Evolutionary conservation across 2,113 vertebrate species (phyloP), one percentile per base, ranked within the genome.

Genomic region (Prietella phreatophila): DNA sequence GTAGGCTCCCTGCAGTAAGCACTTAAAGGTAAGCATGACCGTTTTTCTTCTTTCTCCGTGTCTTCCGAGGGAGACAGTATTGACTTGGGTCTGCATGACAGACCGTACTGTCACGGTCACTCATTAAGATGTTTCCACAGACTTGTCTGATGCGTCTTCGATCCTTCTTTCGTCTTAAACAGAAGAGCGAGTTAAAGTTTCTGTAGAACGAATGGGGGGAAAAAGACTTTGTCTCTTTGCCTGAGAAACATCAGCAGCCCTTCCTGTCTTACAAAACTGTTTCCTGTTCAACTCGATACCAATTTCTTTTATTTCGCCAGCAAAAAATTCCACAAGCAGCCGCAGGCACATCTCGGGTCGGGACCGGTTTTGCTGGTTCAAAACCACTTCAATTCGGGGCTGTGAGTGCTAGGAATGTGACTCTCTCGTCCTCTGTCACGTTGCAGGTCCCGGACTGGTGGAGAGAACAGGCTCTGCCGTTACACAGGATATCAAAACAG

Each of bases 1-100:
- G 88, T 90, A 87, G 86, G 76, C 85, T 75, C 69, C 89, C 89
- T 85, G 89, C 91, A 91, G 90, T 91, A 82, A 92, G 87, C 87
- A 88, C 88, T 88, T 56, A 63, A 86, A 92, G 92, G 92, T 93
- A 89, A 89, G 90, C 10, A 50, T 14, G 53, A 53, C 86, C 11
- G 58, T 50, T 82, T 58, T 78, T 36, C 7, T 33, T 55, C 33
- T 20, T 55, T 42, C 50, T 42, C 0, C 53, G 5, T 27, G n/a
- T 81, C 33, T 84, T 5, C 53, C 42, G 53, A 50, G 50, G 33
- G 14, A 82, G n/a, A 42, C 63, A 76, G 36, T 69, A 10, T 39
- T 60, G 19, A 56, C 30, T 60, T 39, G 13, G 53, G 14, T 14
- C 19, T 13, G 6, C 79, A 25, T 39, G 50, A 39, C 6, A 13